These are phyloP conservation scores for fruit fly (Drosophila melanogaster) DNA, from an alignment of 1,140 invertebrate species.

Conservation along the genomic window Release_6_plus_ISO1_MT NT_033777.3:5841001-5841500, in stretches of 20 bases:
- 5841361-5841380: slow-evolving; percentile 65
- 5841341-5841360: slow-evolving; percentile 54
- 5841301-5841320: slow-evolving; percentile 9
- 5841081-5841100: slow-evolving; percentile 2
- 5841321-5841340: slow-evolving; percentile 34
- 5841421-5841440: slow-evolving; percentile 34
- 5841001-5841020: too few relatives aligned
- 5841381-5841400: slow-evolving; percentile 20
- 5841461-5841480: slow-evolving; percentile 48
- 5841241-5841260: slow-evolving; percentile 41
- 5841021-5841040: slow-evolving; percentile 41
- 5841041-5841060: slow-evolving; percentile 27
- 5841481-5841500: slow-evolving; percentile 24
- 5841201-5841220: slow-evolving; percentile 46
- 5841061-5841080: slow-evolving; percentile 13
- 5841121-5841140: slow-evolving; percentile 42
- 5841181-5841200: slow-evolving; percentile 55
- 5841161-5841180: slow-evolving; percentile 48
- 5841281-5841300: slow-evolving; percentile 15
- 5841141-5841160: slow-evolving; percentile 62
- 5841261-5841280: slow-evolving; percentile 12
- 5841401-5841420: neutral
- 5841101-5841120: slow-evolving; percentile 54
- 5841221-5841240: slow-evolving; percentile 37
- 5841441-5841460: slow-evolving; percentile 32